Conservation (phyloP, 2,888 invertebrate species). For the Epirrhoe tristata region DNA sequence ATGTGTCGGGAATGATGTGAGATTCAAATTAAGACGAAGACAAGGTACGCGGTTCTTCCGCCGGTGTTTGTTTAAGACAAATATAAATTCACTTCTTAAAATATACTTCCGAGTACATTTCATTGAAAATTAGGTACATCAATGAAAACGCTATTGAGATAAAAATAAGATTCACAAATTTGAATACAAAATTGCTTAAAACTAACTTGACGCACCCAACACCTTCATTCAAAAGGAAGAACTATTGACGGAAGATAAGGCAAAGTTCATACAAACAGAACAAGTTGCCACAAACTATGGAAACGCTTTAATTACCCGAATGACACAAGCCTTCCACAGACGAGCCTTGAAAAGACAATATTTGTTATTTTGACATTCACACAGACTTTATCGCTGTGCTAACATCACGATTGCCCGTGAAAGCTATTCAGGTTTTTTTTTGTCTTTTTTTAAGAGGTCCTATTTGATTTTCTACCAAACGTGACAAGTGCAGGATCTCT, state of each 20-base stretch:
- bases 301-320: conserved; percentile 67
- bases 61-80: conserved; percentile 23
- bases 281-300: conserved; percentile 41
- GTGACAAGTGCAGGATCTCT: conserved; percentile 81
- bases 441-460: conserved; percentile 71
- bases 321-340: conserved; percentile 55
- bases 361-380: conserved; percentile 85
- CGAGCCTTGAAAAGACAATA: conserved; percentile 69
- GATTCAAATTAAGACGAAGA: conserved; percentile 34
- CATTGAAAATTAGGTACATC: neutral
- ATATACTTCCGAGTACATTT: neutral
- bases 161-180: no score
- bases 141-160: neutral
- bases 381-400: conserved; percentile 80
- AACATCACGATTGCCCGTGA: conserved; percentile 81
- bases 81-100: conserved; percentile 13
- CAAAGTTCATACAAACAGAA: conserved; percentile 40
- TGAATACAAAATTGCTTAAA: neutral
- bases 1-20: conserved; percentile 38
- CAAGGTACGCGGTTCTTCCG: conserved; percentile 23
- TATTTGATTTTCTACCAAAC: conserved; percentile 81
- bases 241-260: conserved; percentile 39
- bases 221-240: conserved; percentile 29
- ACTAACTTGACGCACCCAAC: conserved; percentile 5
- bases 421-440: conserved; percentile 79